Percentiles rank a stretch among this genome's conserved stretches.
Conservation (phyloP, 1,140 invertebrate genomes). For the Diploscapter pachys region DNA sequence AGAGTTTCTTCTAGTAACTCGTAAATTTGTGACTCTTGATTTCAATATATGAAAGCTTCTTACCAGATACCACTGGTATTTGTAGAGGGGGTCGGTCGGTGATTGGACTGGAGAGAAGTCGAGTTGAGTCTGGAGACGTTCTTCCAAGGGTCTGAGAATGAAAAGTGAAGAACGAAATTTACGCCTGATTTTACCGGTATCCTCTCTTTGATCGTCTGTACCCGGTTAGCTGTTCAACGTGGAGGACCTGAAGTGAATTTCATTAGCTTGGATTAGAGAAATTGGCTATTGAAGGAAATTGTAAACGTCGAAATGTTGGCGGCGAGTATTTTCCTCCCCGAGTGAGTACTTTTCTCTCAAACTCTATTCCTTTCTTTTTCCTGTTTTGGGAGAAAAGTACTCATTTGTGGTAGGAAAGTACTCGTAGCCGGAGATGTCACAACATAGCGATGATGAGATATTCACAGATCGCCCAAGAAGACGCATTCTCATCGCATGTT, state of each 20-base stretch:
- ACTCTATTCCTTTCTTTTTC: no score
- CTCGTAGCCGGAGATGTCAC: no score
- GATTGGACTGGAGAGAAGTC: slow-evolving; percentile 58
- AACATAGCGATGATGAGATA: no score
- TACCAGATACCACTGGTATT: slow-evolving; percentile 57
- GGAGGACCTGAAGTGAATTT: slow-evolving; percentile 44
- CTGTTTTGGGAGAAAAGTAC: no score
- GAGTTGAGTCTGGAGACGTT: slow-evolving; percentile 56
- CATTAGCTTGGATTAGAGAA: not conserved
- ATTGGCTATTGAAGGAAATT: no score
- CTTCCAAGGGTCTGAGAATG: slow-evolving; percentile 43
- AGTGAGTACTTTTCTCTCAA: no score
- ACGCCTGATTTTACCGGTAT: slow-evolving; percentile 40
- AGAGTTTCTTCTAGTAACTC: not conserved
- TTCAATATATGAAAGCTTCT: slow-evolving; percentile 30
- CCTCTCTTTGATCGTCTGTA: slow-evolving; percentile 54
- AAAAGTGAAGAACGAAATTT: slow-evolving; percentile 7
- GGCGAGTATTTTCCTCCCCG: no score
- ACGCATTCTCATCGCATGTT: no score
- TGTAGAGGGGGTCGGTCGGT: slow-evolving; percentile 52
- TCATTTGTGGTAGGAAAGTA: no score
- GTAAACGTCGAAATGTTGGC: no score
- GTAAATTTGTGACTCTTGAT: not conserved
- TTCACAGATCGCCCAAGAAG: no score
- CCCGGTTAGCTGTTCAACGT: slow-evolving; percentile 57